These are phyloP conservation scores for Notothenia rossii DNA, from an alignment of 2,113 vertebrate genomes.

Conservation along the genomic window DNA sequence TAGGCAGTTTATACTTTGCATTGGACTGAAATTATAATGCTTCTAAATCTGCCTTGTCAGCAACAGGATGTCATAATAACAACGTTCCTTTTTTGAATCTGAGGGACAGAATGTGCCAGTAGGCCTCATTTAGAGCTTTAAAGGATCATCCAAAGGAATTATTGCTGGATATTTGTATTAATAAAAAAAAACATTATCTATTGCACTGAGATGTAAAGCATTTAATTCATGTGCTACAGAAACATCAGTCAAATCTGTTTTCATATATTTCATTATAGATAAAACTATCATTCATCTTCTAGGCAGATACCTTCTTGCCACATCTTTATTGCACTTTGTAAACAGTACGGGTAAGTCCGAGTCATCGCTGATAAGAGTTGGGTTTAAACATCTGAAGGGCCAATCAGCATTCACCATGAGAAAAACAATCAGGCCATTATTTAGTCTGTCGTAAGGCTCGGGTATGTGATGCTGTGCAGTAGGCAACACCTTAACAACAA, in stretches of 20 bases:
- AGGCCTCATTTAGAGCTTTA: neutral
- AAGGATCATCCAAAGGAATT: slow-evolving; percentile 12
- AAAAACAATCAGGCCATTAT: neutral
- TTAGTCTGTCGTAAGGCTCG: neutral
- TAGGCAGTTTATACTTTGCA: neutral
- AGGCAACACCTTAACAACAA: neutral
- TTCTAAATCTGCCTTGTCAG: neutral
- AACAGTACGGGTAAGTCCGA: neutral
- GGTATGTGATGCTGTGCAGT: neutral
- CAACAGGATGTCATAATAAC: neutral
- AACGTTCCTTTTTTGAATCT: neutral
- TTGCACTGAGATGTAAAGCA: neutral
- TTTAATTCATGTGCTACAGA: neutral
- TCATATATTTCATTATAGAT: neutral
- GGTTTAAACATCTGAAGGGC: slow-evolving; percentile 9
- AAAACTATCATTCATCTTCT: neutral
- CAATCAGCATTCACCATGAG: slow-evolving; percentile 9
- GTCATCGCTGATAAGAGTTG: slow-evolving; percentile 14
- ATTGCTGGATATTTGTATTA: neutral
- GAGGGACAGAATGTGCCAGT: neutral
- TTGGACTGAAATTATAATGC: neutral
- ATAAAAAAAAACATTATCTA: slow-evolving; percentile 2
- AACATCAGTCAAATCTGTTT: neutral
- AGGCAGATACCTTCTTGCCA: neutral
- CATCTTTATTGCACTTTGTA: slow-evolving; percentile 15